Evolutionary conservation across 2,888 invertebrate genomes (phyloP), one percentile per base, ranked within the genome.

Genomic region (Drosophila cognata): DNA sequence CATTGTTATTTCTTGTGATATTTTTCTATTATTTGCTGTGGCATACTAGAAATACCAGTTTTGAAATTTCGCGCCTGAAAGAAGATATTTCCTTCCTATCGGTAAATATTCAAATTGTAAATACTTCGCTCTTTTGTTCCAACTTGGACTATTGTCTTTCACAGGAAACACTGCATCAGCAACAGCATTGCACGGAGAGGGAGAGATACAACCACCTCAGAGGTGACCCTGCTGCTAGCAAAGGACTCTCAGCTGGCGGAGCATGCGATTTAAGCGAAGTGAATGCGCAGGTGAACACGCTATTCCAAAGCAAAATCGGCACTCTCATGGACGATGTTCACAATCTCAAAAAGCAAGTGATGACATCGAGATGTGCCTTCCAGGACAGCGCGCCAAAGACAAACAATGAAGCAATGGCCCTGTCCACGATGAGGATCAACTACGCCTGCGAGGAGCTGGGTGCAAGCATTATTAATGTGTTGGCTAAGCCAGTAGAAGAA

Each of bases 401-500:
- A 8, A 31, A 21, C 0, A 46, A 1, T 16, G 57, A 59, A 0
- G 5, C 57, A 5, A 35, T 31, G 0, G 5, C 65, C 0, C 7
- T 70, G n/a, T 50, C 18, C 0, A 59, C 56, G 0, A 46, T 60
- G 25, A 84, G 89, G 13, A 68, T 91, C 1, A 92, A 92, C 60
- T 92, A 86, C 59, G 92, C 92, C 0, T 66, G 87, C 0, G 90
- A 90, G 13, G 86, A 91, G 1, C 58, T 92, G 53, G 92, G 92
- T 1, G 91, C 92, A 0, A 81, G 79, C 18, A 73, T 92, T 28
- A 38, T 72, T 0, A 16, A 56, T 8, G 86, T 86, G 0, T 4
- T 50, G 0, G 92, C 91, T 0, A 69, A 64, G 0, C 91, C 92
- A 4, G 64, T 92, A 5, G 75, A 64, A 2, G 41, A 74, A 0